Base-by-base conservation (phyloP, 1,140 invertebrate species). In the Drosophila hydei region DNA sequence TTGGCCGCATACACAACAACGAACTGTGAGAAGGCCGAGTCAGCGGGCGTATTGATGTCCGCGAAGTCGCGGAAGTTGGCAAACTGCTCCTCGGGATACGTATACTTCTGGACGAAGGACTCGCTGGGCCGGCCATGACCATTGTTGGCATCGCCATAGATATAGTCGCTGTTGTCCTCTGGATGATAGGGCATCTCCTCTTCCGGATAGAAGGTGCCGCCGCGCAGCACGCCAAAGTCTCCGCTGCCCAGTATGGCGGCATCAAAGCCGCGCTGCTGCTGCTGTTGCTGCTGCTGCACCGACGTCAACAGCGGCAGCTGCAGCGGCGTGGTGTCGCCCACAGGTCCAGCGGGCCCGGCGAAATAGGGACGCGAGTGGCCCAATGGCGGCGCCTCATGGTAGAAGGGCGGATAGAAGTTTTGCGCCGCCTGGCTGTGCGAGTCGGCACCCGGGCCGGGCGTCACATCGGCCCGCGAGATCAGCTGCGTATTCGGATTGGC, bases 1-100 rank as follows among this genome's bases (percentile, higher is more conserved):
- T 95, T 95, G 64, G 96, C 96, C 0, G 95, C 94, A 84, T 97
- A 96, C 0, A 97, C 96, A 0, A 97, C 95, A 18, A 96, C 95
- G 61, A 95, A 94, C 73, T 97, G 95, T 0, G 96, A 97, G 88
- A 95, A 97, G 4, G 95, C 95, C 1, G 96, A 94, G 81, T 96
- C 96, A 0, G 95, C 94, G 9, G 96, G 96, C 6, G 95, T 95
- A 40, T 96, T 97, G 23, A 97, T 97, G 76, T 97, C 96, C 0
- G 96, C 96, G 80, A 97, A 97, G 79, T 97, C 96, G 67, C 96
- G 94, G 92, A 97, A 97, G 81, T 97, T 97, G 3, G 96, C 96
- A 78, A 97, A 97, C 80, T 96, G 96, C 75, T 96, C 93, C 78
- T 94, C 95, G 36, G 94, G 94, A 69, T 93, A 94, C 0, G 94